Conservation (phyloP, 2,113 vertebrate genomes). For the Ranitomeya imitator region DNA sequence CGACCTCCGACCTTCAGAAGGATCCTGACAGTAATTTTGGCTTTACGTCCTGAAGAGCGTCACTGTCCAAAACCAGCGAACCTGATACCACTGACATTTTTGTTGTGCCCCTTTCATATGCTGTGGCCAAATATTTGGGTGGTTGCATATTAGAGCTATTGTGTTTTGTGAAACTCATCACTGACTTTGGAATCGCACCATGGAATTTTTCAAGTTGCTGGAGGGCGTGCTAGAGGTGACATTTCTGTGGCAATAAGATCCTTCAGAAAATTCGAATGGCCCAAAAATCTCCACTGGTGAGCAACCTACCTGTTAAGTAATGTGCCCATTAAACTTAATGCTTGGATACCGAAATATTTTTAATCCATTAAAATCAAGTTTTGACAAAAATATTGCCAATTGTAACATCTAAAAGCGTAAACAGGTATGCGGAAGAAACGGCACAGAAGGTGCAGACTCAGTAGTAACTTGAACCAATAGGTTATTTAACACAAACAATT, state of each 20-base stretch:
- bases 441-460: too few relatives aligned
- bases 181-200: constrained; percentile 29
- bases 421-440: too few relatives aligned
- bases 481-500: too few relatives aligned
- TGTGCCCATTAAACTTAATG: neutral
- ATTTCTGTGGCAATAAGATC: constrained; percentile 32
- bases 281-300: neutral
- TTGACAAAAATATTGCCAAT: neutral
- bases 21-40: constrained; percentile 73
- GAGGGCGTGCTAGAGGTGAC: constrained; percentile 4
- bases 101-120: constrained; percentile 81
- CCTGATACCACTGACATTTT: constrained; percentile 79
- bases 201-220: constrained; percentile 18
- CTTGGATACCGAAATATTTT: neutral
- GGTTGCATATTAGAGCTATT: constrained; percentile 66
- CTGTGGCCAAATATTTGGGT: constrained; percentile 91
- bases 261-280: neutral
- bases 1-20: constrained; percentile 77
- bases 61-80: constrained; percentile 67
- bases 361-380: neutral
- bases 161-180: constrained; percentile 47
- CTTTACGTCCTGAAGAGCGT: constrained; percentile 69
- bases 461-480: too few relatives aligned
- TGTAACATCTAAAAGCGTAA: neutral
- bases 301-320: neutral